Base-by-base conservation (phyloP, 2,797 vertebrate species). In the Gambelia wislizenii region DNA sequence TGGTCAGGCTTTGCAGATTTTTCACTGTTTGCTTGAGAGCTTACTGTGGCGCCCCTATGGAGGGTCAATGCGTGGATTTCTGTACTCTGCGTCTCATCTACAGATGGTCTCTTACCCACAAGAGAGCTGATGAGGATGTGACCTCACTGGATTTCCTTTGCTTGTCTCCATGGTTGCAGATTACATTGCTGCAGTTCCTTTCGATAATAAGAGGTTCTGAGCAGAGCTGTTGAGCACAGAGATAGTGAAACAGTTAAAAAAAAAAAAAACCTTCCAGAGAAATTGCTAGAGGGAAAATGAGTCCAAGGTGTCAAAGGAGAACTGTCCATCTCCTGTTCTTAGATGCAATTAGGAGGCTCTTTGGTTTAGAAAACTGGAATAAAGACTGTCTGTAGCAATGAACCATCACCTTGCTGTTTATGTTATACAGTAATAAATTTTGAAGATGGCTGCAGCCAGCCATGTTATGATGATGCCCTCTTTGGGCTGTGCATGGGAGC, bases 241-340 rank as follows among this genome's bases (percentile, higher is more conserved):
- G 83, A 44, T 2, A 49, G 76, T 33, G 36, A 20, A 74, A 39
- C 70, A 2, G n/a, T 54, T 52, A 25, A 56, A 75, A 72, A 81
- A 72, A 47, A 86, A 84, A 90, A 90, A 76, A 91, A 59, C 84
- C 39, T 94, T 92, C 39, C 92, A 90, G 69, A 79, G 76, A 89
- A 93, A 91, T 94, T 92, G 91, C 91, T 91, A 90, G 47, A 84
- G n/a, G 76, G 83, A 91, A 92, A 91, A 89, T 90, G 80, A 1
- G 9, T 91, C 91, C 92, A 91, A 89, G 67, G 54, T 59, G 87
- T 87, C 86, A 49, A 59, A 91, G 75, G 84, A 81, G 91, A 81
- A 90, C 90, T 82, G 92, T 56, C 39, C 89, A 33, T 90, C 87
- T 95, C 85, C 47, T 54, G 89, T 2, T 44, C 27, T 92, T 83